These are phyloP conservation scores for Geococcyx californianus DNA, from an alignment of 2,113 vertebrate genomes.

Conservation along the genomic window DNA sequence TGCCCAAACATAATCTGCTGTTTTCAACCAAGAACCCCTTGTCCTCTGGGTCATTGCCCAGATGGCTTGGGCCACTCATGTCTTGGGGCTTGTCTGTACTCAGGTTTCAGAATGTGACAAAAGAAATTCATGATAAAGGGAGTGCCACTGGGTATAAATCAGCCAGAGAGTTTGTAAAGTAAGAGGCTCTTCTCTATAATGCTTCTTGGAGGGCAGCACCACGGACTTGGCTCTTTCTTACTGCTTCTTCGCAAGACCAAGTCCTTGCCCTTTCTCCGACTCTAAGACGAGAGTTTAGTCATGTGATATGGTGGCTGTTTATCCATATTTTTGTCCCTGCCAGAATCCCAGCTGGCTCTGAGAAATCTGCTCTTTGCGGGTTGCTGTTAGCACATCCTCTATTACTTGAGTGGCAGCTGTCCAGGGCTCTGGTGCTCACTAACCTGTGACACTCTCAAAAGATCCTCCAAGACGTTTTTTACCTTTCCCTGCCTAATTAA, in stretches of 20 bases:
- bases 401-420: accelerated
- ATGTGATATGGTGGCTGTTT: not conserved
- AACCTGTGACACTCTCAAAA: not conserved
- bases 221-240: not conserved
- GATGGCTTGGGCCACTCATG: not conserved
- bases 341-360: not conserved
- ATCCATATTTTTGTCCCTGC: not conserved
- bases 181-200: not conserved
- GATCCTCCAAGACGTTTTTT: not conserved
- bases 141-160: not conserved
- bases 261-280: not conserved
- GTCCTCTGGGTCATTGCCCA: accelerated
- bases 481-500: not conserved
- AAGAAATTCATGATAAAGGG: not conserved
- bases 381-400: not conserved
- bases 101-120: not conserved
- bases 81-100: not conserved
- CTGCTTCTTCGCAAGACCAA: not conserved
- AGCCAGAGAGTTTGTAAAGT: not conserved
- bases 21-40: not conserved
- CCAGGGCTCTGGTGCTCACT: not conserved
- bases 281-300: not conserved
- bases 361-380: not conserved
- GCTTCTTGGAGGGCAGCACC: not conserved
- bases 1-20: not conserved